Base-by-base conservation (phyloP, 2,888 invertebrate genomes). In the Cerastis rubricosa region DNA sequence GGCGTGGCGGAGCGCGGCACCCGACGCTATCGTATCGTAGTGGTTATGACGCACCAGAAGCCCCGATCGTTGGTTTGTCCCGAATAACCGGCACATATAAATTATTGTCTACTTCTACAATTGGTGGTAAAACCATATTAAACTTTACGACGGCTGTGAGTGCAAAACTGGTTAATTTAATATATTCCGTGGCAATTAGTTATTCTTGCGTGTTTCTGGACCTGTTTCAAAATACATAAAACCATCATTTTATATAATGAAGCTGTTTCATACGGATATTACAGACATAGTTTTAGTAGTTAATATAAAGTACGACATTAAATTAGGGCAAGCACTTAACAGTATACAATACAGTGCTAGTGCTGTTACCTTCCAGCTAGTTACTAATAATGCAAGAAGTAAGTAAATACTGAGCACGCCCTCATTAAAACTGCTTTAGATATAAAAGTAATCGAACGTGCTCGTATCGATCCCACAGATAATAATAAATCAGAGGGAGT, bases 11-110 rank as follows among this genome's bases (percentile, higher is more conserved):
- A 14, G 64, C 63, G 40, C 91, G 92, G 89, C 92, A 91, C 89
- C 87, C 89, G 89, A 89, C 87, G 89, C 90, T 92, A 91, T 91
- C 91, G 90, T 93, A 92, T 92, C 91, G 92, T 93, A 93, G 92
- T 91, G 87, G 71, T 85, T 86, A 89, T 90, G 95, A 96, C 96
- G 96, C 94, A 95, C 92, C 93, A 87, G 90, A 90, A 92, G 91
- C 91, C 87, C 88, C 87, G 91, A 91, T 94, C 92, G 93, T 93
- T 94, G 94, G 93, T 91, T 94, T 92, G 91, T 90, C 93, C 93
- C 92, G 90, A 89, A 90, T 90, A 89, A 88, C 86, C 82, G 79
- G 78, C 76, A 83, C 54, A 70, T 87, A 84, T 87, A 85, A 85
- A 89, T 87, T 71, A 19, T 87, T 80, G 65, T 76, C 79, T 83